Evolutionary conservation across 1,140 invertebrate genomes (phyloP), one percentile per base, ranked within the genome.

Genomic region (Drosophila pallidifrons): DNA sequence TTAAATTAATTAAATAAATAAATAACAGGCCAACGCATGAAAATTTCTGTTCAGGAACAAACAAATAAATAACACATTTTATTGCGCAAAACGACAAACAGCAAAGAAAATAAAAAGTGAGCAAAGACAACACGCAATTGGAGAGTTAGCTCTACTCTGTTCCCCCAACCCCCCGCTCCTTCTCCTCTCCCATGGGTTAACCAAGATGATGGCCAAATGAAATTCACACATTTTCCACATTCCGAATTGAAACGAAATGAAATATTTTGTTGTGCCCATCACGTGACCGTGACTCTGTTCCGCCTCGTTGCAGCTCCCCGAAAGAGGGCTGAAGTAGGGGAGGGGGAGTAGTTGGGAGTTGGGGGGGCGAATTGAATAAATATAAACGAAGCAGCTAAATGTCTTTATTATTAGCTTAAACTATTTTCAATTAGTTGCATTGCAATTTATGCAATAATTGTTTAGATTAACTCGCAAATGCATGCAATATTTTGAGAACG

Each of bases 1-100:
- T 79, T 86, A 87, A 86, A 87, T 86, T 82, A 86, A 87, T 82
- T 79, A 82, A 82, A 86, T 71, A 81, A 85, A 85, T 72, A 85
- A 73, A 73, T 45, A 73, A 52, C 52, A 43, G 28, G 16, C 46
- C 46, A 3, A 52, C 13, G 30, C 16, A 41, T n/a, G 32, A 60
- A 67, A 73, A 54, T 68, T 74, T 81, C 32, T 57, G 51, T 67
- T 68, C 70, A 66, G 59, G 68, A 71, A 78, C 82, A 87, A 85
- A 66, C 66, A 77, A 85, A 87, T 76, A 81, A 86, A 82, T 79
- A 87, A 64, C 71, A 87, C 65, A 79, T 77, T 86, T 77, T 74
- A 85, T 81, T 77, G 77, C 81, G 81, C 77, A 82, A 82, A 75
- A 75, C 43, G 61, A 64, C 67, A 73, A 73, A 65, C 49, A 81